These are phyloP conservation scores for Tangara arthus DNA, from an alignment of 2,797 vertebrate genomes.

Conservation along the genomic window DNA sequence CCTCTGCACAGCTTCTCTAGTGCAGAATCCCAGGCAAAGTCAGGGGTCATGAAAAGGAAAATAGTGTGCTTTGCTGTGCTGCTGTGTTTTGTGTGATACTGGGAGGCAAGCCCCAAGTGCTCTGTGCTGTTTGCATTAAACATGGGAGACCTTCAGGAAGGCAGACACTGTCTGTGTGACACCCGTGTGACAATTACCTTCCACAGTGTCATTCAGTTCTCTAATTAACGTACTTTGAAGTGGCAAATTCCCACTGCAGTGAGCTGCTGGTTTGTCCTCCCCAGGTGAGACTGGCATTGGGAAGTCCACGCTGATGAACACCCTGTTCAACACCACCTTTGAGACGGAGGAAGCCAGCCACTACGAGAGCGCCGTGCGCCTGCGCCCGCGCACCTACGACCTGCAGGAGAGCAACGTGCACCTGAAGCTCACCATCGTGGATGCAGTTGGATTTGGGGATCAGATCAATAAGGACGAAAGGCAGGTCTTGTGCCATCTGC, in stretches of 20 bases:
- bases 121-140: not conserved
- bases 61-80: not conserved
- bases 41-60: not conserved
- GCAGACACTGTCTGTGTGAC: not conserved
- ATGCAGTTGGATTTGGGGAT: constrained; percentile 95
- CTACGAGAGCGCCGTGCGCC: constrained; percentile 87
- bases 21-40: not conserved
- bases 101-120: not conserved
- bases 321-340: constrained; percentile 96
- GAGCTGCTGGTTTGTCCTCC: not conserved
- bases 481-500: constrained; percentile 75
- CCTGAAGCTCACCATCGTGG: constrained; percentile 94
- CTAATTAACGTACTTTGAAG: not conserved
- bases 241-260: not conserved
- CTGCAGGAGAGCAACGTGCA: constrained; percentile 96
- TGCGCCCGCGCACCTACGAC: constrained; percentile 92
- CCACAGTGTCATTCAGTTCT: not conserved
- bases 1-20: not conserved
- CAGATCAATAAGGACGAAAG: constrained; percentile 99
- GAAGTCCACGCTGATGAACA: constrained; percentile 98
- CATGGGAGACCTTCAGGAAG: not conserved
- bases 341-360: constrained; percentile 96
- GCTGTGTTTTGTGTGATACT: not conserved
- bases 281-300: constrained; percentile 96
- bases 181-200: not conserved